Evolutionary conservation across 2,797 vertebrate genomes (phyloP), one percentile per base, ranked within the genome.

Genomic region (Scyliorhinus canicula): DNA sequence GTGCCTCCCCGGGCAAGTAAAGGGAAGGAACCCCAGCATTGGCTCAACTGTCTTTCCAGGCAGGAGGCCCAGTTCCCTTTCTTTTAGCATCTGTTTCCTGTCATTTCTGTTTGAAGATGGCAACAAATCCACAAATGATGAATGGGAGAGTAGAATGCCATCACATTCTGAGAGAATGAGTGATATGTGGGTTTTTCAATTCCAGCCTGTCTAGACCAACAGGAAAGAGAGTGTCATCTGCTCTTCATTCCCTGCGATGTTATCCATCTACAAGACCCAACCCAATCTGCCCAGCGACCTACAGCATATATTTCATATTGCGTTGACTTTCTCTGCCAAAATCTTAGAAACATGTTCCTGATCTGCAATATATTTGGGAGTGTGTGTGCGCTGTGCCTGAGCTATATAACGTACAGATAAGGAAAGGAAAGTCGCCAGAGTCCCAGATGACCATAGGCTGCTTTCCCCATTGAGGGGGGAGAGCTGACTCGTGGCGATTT

Each of bases 31-130:
- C 26, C 21, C 88, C 88, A 91, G 52, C 1, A 19, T 19, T 60
- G 19, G 55, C 86, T 90, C 16, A 63, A 26, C 88, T 91, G 24
- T 9, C n/a, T 12, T 8, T 65, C 60, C 11, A 26, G 57, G 88
- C 86, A 90, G 8, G 7, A 8, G 57, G 86, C 86, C 86, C 86
- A 63, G 8, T n/a, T 6, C 19, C 63, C 57, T 90, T 55, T 16
- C 86, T 40, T 44, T 90, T 60, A 40, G 86, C 86, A 90, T 24
- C 86, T 90, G 86, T 21, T 90, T 90, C 55, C 21, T 63, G 35
- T 90, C 86, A 90, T 40, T 60, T n/a, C 55, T 90, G 86, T 90
- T 60, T n/a, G 35, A 90, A 90, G 55, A 60, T 90, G 57, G 86
- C 21, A 63, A 90, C 7, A 31, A 90, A n/a, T 88, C 85, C 52